Conservation (phyloP, 2,113 vertebrate genomes). For the Ochotona curzoniae region DNA sequence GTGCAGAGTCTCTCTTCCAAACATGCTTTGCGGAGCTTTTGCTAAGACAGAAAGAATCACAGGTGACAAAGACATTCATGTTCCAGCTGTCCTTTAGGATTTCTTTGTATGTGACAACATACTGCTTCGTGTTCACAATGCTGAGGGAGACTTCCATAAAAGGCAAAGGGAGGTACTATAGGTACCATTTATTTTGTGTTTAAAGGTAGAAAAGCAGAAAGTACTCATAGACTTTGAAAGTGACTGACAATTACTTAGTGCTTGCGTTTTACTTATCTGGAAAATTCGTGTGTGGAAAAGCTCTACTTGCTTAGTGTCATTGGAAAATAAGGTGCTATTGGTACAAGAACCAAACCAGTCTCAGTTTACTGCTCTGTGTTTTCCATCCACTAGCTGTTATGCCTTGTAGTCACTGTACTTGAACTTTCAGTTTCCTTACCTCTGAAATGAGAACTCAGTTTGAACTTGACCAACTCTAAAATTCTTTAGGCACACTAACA, state of each 20-base stretch:
- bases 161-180: background rate
- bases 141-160: background rate
- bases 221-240: background rate
- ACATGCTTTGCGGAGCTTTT: background rate
- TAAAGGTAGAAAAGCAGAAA: background rate
- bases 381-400: background rate
- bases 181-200: background rate
- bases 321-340: background rate
- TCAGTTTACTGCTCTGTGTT: background rate
- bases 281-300: background rate
- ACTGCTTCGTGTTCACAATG: background rate
- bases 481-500: background rate
- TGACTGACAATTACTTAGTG: background rate
- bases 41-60: background rate
- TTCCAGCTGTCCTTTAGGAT: background rate
- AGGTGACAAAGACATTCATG: background rate
- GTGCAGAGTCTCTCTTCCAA: background rate
- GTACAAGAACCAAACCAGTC: background rate
- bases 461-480: constrained; percentile 29
- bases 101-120: constrained; percentile 4
- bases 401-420: background rate
- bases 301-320: background rate
- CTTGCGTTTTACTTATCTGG: constrained; percentile 21
- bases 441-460: background rate
- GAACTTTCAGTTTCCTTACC: background rate